Evolutionary conservation across 2,888 invertebrate species (phyloP), one percentile per base, ranked within the genome.

Genomic region (Tachystola acroxantha): DNA sequence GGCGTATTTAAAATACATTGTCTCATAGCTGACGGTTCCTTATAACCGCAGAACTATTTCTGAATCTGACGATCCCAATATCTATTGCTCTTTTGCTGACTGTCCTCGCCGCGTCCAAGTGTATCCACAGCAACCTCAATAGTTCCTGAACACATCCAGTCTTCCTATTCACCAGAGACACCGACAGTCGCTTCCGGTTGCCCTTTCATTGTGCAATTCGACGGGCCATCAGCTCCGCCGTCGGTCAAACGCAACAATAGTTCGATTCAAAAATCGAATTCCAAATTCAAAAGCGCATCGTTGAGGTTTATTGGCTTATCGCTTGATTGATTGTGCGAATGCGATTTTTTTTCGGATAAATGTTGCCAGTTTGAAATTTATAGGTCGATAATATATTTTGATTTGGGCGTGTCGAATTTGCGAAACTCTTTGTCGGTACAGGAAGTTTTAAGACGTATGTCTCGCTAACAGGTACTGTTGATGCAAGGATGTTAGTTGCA

Each of bases 251-350:
- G 50, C 65, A 67, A 84, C 84, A 85, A 85, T 75, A 53, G 65
- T 53, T 55, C 67, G 60, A 76, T 74, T 71, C 77, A 80, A 79
- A 81, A 79, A 80, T 81, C 79, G 76, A 75, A 82, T 82, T 76
- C 76, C 58, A 62, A 66, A 82, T 82, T 82, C 81, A 86, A 85
- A 86, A 84, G 86, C 75, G 79, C 85, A 85, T 85, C 86, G 85
- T 82, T 85, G 85, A 86, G 86, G 86, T 86, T 86, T 86, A 86
- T 86, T 86, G 86, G 86, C 86, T 86, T 84, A 86, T 84, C 80
- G 82, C 80, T 80, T 85, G 86, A 86, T 86, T 82, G 86, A 86
- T 86, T 85, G 85, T 81, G 82, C 81, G 84, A 84, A 84, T 70
- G 52, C 57, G 67, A 62, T 59, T 69, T 73, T 69, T 62, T 61